These are phyloP conservation scores for Monomorium pharaonis DNA, from an alignment of 1,140 invertebrate species.

Conservation along the genomic window DNA sequence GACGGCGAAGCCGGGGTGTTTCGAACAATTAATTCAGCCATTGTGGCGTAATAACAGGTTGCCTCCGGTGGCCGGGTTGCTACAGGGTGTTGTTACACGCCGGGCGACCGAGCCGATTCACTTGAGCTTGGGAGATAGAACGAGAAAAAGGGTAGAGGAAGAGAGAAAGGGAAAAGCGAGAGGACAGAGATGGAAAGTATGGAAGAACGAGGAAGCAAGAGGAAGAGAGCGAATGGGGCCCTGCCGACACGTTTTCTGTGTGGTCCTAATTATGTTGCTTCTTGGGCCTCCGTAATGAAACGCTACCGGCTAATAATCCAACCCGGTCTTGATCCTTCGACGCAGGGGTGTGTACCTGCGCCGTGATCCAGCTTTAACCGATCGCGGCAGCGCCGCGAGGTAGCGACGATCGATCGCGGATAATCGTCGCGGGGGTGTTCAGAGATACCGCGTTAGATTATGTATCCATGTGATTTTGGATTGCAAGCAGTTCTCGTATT, in stretches of 20 bases:
- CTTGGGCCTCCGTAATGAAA: slow-evolving; percentile 81
- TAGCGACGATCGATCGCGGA: slow-evolving; percentile 14
- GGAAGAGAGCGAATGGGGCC: slow-evolving; percentile 27
- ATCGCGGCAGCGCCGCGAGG: slow-evolving; percentile 1
- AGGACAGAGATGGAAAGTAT: too few relatives aligned
- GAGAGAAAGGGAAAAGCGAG: not conserved
- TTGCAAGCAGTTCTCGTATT: not conserved
- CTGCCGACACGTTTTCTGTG: slow-evolving; percentile 77
- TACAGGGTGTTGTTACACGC: slow-evolving; percentile 64
- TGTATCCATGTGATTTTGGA: not conserved
- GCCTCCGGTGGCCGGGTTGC: slow-evolving; percentile 61
- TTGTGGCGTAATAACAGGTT: slow-evolving; percentile 83
- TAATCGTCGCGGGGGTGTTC: slow-evolving; percentile 41
- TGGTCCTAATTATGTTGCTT: slow-evolving; percentile 84
- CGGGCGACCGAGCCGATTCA: slow-evolving; percentile 58
- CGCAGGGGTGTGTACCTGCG: slow-evolving; percentile 34
- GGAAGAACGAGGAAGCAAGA: too few relatives aligned
- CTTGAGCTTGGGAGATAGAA: slow-evolving; percentile 19
- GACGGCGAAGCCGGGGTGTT: slow-evolving; percentile 65
- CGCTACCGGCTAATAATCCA: slow-evolving; percentile 84
- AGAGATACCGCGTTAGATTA: not conserved
- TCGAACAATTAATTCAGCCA: slow-evolving; percentile 83
- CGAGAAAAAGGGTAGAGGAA: not conserved
- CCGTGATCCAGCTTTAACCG: slow-evolving; percentile 72
- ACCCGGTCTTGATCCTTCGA: slow-evolving; percentile 71